A percentile compares a stretch with the other conserved stretches of the same genome.
phyloP scores from a whole-genome alignment of 2,888 invertebrate genomes.

The Pegoplata infirma region DNA sequence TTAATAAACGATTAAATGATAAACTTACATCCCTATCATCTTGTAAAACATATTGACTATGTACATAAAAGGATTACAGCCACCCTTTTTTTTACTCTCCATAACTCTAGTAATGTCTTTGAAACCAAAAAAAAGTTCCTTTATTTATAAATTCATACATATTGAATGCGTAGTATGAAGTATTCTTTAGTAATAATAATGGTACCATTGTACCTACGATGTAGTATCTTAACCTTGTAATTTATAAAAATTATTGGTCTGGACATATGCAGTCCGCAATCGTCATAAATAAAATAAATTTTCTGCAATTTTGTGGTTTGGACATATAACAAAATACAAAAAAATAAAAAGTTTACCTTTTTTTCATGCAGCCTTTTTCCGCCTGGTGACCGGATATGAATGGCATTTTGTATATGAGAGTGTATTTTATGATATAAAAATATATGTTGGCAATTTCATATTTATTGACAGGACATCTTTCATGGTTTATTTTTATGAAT shows the following conservation, averaged over 20 bases:
- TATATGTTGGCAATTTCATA: conserved; percentile 73
- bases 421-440: conserved; percentile 46
- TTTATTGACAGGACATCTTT: conserved; percentile 70
- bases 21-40: conserved; percentile 14
- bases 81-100: conserved; percentile 64
- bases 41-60: not conserved
- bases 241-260: conserved; percentile 74
- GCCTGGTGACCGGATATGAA: conserved; percentile 19
- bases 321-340: conserved; percentile 51
- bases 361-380: conserved; percentile 40
- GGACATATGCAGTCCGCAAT: conserved; percentile 73
- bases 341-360: conserved; percentile 59
- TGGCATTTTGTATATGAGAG: conserved; percentile 45
- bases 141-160: conserved; percentile 57
- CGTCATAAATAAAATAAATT: conserved; percentile 67
- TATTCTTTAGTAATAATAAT: too few species aligned
- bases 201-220: conserved; percentile 40
- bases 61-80: too few species aligned
- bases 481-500: conserved; percentile 64
- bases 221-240: conserved; percentile 73
- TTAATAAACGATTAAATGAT: conserved; percentile 9
- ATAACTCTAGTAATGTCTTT: conserved; percentile 53
- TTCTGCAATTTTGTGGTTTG: conserved; percentile 65
- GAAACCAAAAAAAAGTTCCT: conserved; percentile 63
- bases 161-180: conserved; percentile 41